Conservation (phyloP, 2,888 invertebrate genomes). For the Phyllotreta cruciferae region DNA sequence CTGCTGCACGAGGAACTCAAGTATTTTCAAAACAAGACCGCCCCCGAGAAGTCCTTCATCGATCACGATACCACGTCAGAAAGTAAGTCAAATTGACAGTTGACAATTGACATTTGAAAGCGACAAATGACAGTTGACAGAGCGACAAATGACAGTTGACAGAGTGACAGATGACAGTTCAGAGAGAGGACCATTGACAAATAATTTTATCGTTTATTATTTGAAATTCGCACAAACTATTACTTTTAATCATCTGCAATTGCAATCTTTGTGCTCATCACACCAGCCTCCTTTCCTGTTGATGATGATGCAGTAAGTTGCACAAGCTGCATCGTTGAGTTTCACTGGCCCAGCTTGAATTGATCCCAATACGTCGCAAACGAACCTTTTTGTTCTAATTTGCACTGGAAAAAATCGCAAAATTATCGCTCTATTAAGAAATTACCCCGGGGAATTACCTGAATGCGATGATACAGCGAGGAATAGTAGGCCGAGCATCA, state of each 20-base stretch:
- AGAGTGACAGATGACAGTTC: too few species aligned
- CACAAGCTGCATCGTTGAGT: conserved; percentile 8
- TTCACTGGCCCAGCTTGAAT: background rate
- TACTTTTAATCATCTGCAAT: background rate
- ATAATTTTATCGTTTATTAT: too few species aligned
- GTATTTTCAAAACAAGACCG: conserved; percentile 65
- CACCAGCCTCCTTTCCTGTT: background rate
- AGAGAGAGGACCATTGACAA: background rate
- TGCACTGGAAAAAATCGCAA: conserved; percentile 15
- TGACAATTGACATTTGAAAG: background rate
- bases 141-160: too few species aligned
- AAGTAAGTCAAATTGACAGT: conserved; percentile 55
- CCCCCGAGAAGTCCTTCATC: conserved; percentile 54
- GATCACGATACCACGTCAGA: conserved; percentile 60
- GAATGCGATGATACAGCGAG: too few species aligned
- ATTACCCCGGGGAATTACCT: too few species aligned
- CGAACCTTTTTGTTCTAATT: conserved; percentile 3
- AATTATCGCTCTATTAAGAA: conserved; percentile 12
- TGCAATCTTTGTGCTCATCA: background rate
- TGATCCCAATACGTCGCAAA: conserved; percentile 9
- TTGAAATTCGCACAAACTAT: too few species aligned
- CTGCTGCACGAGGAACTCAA: conserved; percentile 72
- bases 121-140: too few species aligned
- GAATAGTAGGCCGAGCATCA: too few species aligned
- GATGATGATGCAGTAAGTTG: background rate